Percentiles rank a stretch among this genome's conserved stretches.
phyloP scores from a whole-genome alignment of 2,113 vertebrate species.

The Hemichromis elongatus region DNA sequence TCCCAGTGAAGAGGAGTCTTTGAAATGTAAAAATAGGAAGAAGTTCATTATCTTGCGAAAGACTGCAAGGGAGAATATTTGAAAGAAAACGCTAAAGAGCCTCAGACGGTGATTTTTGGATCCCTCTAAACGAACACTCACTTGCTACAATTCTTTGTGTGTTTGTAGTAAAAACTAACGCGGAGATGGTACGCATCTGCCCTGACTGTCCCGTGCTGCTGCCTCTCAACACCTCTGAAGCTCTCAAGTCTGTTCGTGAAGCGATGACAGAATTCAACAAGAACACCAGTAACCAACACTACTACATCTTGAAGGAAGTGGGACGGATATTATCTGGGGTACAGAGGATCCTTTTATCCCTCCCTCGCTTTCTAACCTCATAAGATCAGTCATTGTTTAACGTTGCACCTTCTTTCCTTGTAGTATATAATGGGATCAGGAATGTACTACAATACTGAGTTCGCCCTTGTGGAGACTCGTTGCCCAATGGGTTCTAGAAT shows the following conservation, averaged over 20 bases:
- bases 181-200: fast-evolving
- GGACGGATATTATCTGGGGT: background rate
- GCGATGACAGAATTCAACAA: background rate
- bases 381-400: background rate
- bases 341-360: background rate
- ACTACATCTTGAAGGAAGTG: background rate
- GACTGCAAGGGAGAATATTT: background rate
- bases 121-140: background rate
- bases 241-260: background rate
- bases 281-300: background rate
- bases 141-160: background rate
- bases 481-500: fast-evolving
- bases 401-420: background rate
- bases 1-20: background rate
- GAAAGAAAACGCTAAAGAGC: background rate
- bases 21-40: background rate
- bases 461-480: fast-evolving
- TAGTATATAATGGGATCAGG: background rate
- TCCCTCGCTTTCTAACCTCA: background rate
- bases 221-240: background rate
- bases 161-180: background rate
- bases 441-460: background rate
- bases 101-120: background rate
- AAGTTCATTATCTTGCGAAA: background rate
- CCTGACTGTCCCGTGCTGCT: background rate